Evolutionary conservation across 2,113 vertebrate genomes (phyloP).

Genomic region (Caranx melampygus): DNA sequence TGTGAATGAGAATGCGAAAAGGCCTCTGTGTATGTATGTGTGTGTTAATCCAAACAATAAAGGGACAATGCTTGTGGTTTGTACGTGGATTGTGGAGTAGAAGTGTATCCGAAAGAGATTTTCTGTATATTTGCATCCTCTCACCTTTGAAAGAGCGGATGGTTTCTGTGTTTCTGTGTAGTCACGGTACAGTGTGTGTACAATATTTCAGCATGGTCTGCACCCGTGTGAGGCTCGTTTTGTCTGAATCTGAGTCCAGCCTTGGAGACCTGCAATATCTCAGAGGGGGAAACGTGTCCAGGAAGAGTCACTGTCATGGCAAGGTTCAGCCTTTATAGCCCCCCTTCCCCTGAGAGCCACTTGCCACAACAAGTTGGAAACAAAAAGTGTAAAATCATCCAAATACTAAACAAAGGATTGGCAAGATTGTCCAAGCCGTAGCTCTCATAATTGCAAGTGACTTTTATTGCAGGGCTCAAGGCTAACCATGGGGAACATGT

Average conservation of each 20-base stretch:
- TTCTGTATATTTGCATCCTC: constrained; percentile 45
- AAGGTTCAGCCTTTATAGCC: constrained; percentile 13
- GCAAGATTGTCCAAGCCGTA: not conserved
- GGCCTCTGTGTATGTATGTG: constrained; percentile 1
- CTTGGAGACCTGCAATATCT: constrained; percentile 37
- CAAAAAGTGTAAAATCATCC: not conserved
- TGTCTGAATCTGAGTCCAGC: constrained; percentile 10
- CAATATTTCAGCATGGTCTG: constrained; percentile 69
- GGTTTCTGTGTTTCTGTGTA: constrained; percentile 58
- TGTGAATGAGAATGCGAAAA: constrained; percentile 26
- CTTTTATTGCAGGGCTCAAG: constrained; percentile 31
- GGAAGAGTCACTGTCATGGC: not conserved
- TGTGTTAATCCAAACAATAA: constrained; percentile 31
- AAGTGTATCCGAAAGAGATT: constrained; percentile 25
- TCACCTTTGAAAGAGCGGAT: constrained; percentile 39
- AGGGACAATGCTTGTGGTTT: constrained; percentile 13
- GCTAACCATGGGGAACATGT: constrained; percentile 8
- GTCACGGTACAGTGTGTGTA: constrained; percentile 56
- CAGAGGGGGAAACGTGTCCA: not conserved
- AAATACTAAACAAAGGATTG: not conserved
- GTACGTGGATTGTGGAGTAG: constrained; percentile 31
- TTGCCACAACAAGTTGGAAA: not conserved
- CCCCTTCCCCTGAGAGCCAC: not conserved
- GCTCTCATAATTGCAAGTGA: constrained; percentile 12
- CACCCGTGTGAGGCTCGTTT: constrained; percentile 26